Conservation (phyloP, 2,113 vertebrate species). For the Odontesthes bonariensis region DNA sequence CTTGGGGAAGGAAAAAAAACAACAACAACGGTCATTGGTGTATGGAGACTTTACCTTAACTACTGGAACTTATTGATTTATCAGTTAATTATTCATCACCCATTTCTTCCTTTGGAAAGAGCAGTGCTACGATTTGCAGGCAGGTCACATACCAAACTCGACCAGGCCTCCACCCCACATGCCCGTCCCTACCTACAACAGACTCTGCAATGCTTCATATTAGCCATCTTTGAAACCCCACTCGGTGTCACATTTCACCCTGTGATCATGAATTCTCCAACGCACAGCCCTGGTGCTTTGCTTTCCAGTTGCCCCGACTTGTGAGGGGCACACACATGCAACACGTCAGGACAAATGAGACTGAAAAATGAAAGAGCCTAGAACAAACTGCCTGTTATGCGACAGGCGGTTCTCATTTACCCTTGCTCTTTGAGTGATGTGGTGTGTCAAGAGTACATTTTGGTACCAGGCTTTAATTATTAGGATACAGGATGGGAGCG, state of each 20-base stretch:
- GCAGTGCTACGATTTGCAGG: background rate
- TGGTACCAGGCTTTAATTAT: background rate
- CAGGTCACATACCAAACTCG: background rate
- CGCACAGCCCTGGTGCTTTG: background rate
- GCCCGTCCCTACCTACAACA: constrained; percentile 36
- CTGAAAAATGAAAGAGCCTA: background rate
- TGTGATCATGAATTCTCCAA: constrained; percentile 6
- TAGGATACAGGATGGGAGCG: too few species aligned
- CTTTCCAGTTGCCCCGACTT: constrained; percentile 1
- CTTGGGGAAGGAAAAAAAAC: too few species aligned
- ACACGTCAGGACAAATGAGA: background rate
- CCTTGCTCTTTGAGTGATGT: background rate
- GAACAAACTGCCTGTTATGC: background rate
- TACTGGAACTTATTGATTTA: too few species aligned
- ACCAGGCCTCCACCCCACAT: constrained; percentile 18
- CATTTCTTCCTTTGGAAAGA: background rate
- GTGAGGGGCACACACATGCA: background rate
- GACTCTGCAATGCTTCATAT: constrained; percentile 4
- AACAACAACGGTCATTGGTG: too few species aligned
- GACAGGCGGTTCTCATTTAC: constrained; percentile 6
- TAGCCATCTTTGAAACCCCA: constrained; percentile 20
- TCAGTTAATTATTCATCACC: too few species aligned
- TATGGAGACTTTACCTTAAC: too few species aligned
- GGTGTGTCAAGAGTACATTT: background rate
- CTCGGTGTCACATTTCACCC: constrained; percentile 22